Evolutionary conservation across 2,888 invertebrate genomes (phyloP), one percentile per base, ranked within the genome.

Genomic region (Nomada ruficornis): DNA sequence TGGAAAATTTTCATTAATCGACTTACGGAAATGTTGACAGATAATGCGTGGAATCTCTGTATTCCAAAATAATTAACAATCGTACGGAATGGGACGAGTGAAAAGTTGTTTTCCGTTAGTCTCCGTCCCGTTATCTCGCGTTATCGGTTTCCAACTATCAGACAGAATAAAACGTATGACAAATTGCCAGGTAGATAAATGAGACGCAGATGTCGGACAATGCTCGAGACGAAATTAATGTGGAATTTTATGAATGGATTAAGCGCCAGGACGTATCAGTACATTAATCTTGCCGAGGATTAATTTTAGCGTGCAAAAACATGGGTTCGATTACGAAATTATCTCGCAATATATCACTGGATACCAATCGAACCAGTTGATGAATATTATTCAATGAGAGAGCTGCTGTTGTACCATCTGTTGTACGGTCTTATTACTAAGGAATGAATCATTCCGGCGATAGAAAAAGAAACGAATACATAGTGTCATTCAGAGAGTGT

Each of bases 141-240:
- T 69, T 69, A 76, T 76, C 69, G 11, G 29, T 13, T 26, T 29
- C n/a, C 11, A 47, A 7, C 42, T 47, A 63, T 76, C 55, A 70
- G 23, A 44, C 23, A n/a, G 44, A 57, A n/a, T n/a, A 20, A 50
- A 11, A 11, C 54, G 11, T 4, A 47, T 62, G 47, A 57, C 36
- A 63, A 62, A 69, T 63, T 55, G 10, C 13, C 13, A 10, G 10
- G 10, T 52, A 63, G 63, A 69, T 63, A 69, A 67, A 59, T 2
- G 59, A n/a, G 44, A 63, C 50, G n/a, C 9, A 10, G 7, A 59
- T 11, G 50, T 29, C 18, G 54, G n/a, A 71, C n/a, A 3, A 18
- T 13, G 18, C 23, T 7, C 13, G 18, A 52, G 20, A 71, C 44
- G 62, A 50, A 29, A 47, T 5, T 9, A 52, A 2, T 7, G 7